phyloP scores from a whole-genome alignment of 2,888 invertebrate genomes.

The Microctonus brassicae region DNA sequence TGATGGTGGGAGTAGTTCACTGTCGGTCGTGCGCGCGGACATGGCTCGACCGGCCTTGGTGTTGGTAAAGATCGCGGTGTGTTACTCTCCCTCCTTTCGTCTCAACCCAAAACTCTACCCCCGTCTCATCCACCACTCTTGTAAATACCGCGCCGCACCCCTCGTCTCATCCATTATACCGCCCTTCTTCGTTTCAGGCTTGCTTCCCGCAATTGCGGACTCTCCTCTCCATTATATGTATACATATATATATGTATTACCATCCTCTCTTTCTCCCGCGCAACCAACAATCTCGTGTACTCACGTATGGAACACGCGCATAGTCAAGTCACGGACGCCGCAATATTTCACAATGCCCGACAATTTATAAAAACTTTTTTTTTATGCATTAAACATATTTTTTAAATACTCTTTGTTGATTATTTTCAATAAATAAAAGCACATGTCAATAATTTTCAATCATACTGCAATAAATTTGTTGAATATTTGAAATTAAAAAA shows the following conservation, averaged over 20 bases:
- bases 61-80: slow-evolving; percentile 43
- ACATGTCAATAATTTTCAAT: too few species aligned
- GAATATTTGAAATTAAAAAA: too few species aligned
- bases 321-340: slow-evolving; percentile 23
- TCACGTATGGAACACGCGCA: slow-evolving; percentile 36
- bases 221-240: slow-evolving; percentile 13
- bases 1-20: slow-evolving; percentile 59
- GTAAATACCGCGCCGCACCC: slow-evolving; percentile 32
- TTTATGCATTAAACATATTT: not conserved
- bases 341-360: slow-evolving; percentile 21
- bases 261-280: slow-evolving; percentile 41
- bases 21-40: slow-evolving; percentile 56
- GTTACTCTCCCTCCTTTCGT: slow-evolving; percentile 34
- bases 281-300: slow-evolving; percentile 31
- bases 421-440: too few species aligned
- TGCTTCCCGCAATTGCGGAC: slow-evolving; percentile 35
- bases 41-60: slow-evolving; percentile 40
- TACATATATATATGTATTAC: not conserved
- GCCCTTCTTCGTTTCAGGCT: slow-evolving; percentile 36
- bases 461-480: too few species aligned
- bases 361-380: not conserved
- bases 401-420: not conserved
- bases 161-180: slow-evolving; percentile 11
- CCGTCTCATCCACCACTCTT: slow-evolving; percentile 32
- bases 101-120: slow-evolving; percentile 31